Percentiles rank a stretch among this genome's conserved stretches.
Evolutionary conservation across 2,113 vertebrate genomes (phyloP).

Genomic region (Hystrix brachyura): DNA sequence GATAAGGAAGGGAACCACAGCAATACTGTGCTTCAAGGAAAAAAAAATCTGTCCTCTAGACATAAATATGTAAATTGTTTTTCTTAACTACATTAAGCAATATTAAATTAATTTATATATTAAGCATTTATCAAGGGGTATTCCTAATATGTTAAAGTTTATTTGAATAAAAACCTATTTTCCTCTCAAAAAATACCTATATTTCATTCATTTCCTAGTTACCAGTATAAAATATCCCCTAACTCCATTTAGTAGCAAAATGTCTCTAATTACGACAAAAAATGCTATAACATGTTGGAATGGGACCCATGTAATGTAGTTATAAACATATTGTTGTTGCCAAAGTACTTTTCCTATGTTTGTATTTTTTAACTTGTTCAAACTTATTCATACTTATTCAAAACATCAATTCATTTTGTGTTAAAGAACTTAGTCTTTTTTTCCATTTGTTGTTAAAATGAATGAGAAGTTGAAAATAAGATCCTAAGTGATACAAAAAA

Average conservation of each 20-base stretch:
- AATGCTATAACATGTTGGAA: not conserved
- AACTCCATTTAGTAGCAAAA: not conserved
- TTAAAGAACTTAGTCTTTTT: not conserved
- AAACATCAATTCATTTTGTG: not conserved
- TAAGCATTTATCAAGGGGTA: not conserved
- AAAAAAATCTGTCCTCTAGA: not conserved
- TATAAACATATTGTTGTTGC: not conserved
- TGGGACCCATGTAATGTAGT: not conserved
- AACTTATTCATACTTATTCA: not conserved
- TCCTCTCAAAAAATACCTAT: not conserved
- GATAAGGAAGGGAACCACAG: not conserved
- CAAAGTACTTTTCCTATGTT: not conserved
- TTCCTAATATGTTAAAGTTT: not conserved
- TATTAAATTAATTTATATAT: not conserved
- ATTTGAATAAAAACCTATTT: not conserved
- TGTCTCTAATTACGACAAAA: not conserved
- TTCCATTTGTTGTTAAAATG: not conserved
- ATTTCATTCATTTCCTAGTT: not conserved
- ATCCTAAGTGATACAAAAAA: not conserved
- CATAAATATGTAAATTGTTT: not conserved
- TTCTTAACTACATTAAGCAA: not conserved
- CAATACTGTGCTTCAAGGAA: not conserved
- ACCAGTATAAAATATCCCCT: not conserved
- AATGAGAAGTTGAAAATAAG: slow-evolving; percentile 1
- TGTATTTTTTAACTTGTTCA: not conserved